Conservation (phyloP, 2,888 invertebrate species). For the Gymnoscelis rufifasciata region DNA sequence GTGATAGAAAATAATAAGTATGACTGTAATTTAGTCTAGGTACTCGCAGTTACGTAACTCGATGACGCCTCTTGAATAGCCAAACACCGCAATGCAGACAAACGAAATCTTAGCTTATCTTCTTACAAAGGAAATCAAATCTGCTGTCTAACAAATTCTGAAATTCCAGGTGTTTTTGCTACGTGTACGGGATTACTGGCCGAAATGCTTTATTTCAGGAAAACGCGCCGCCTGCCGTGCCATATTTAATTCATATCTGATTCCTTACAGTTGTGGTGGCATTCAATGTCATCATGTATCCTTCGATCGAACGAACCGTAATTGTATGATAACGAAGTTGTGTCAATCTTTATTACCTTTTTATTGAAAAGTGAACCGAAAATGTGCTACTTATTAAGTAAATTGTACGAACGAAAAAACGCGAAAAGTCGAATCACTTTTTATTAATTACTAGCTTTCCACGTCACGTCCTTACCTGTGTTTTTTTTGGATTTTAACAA, state of each 20-base stretch:
- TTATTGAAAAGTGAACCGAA: too few species aligned
- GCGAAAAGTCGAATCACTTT: too few species aligned
- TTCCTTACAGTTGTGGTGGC: neutral
- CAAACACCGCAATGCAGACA: conserved; percentile 41
- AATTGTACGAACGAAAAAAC: too few species aligned
- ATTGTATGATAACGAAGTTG: too few species aligned
- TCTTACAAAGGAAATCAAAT: conserved; percentile 18
- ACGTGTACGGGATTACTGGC: neutral
- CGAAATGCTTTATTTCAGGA: neutral
- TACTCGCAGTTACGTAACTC: conserved; percentile 22
- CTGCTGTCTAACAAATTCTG: conserved; percentile 10
- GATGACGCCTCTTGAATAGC: conserved; percentile 25
- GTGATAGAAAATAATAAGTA: conserved; percentile 2
- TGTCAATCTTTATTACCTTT: too few species aligned
- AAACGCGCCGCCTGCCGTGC: neutral
- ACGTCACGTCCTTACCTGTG: too few species aligned
- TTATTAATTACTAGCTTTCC: too few species aligned
- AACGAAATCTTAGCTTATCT: conserved; percentile 25
- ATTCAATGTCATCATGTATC: too few species aligned
- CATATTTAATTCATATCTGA: conserved; percentile 3
- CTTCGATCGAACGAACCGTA: too few species aligned
- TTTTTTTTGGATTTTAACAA: too few species aligned
- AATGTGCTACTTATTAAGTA: too few species aligned
- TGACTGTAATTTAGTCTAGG: conserved; percentile 8
- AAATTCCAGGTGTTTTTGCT: conserved; percentile 9